These are phyloP conservation scores for Rhinogobius similis DNA, from an alignment of 2,113 vertebrate species.

Conservation along the genomic window DNA sequence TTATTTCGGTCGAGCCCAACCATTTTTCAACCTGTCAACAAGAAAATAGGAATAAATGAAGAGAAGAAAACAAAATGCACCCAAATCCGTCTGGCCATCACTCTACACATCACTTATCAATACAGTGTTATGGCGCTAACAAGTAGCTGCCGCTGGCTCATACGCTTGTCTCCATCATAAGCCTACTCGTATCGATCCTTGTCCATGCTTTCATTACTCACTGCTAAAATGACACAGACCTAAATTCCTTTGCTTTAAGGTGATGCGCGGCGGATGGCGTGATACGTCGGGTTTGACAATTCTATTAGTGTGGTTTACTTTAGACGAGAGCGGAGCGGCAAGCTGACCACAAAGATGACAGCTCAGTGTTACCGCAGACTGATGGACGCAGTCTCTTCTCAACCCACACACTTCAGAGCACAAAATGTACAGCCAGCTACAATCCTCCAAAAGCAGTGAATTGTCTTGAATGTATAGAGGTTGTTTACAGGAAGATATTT, in stretches of 20 bases:
- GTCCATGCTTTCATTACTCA: constrained; percentile 29
- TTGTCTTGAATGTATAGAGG: neutral
- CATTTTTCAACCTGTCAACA: constrained; percentile 64
- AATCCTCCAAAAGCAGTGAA: neutral
- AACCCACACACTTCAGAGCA: constrained; percentile 16
- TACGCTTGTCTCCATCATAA: constrained; percentile 23
- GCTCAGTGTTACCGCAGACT: constrained; percentile 15
- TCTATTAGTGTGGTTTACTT: constrained; percentile 36
- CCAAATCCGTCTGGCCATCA: constrained; percentile 36
- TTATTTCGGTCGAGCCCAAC: constrained; percentile 48
- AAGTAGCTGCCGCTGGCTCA: constrained; percentile 9
- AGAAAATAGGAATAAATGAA: constrained; percentile 59
- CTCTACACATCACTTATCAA: constrained; percentile 33
- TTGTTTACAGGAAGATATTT: neutral
- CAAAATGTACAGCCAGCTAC: constrained; percentile 28
- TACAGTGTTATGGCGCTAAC: constrained; percentile 9
- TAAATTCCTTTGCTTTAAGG: constrained; percentile 31
- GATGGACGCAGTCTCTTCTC: constrained; percentile 36
- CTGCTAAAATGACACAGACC: constrained; percentile 32
- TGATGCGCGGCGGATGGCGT: constrained; percentile 11
- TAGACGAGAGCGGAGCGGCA: constrained; percentile 17
- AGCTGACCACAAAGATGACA: constrained; percentile 23
- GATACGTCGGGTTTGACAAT: constrained; percentile 40
- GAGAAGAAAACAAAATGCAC: constrained; percentile 25
- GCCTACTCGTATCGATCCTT: constrained; percentile 35